These are phyloP conservation scores for Pollicipes pollicipes DNA, from an alignment of 1,140 invertebrate genomes.

Conservation along the genomic window DNA sequence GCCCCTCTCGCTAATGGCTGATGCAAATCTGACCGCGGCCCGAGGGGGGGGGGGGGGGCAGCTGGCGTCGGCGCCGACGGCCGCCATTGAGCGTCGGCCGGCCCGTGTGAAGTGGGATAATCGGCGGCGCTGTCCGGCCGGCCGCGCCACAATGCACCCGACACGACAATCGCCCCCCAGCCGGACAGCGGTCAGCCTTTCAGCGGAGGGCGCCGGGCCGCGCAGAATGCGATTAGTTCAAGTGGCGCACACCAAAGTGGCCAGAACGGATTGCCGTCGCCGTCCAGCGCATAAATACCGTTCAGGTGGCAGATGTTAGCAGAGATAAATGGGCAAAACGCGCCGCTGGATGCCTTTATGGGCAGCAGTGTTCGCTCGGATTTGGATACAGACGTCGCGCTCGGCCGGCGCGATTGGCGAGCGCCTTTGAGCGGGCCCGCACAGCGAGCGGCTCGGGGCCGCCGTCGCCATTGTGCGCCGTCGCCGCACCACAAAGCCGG, in stretches of 20 bases:
- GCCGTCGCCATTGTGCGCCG: background rate
- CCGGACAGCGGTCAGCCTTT: background rate
- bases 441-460: too few relatives aligned
- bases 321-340: background rate
- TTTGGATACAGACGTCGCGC: background rate
- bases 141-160: background rate
- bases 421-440: background rate
- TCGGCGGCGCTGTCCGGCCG: background rate
- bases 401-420: background rate
- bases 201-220: background rate
- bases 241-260: background rate
- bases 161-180: too few relatives aligned
- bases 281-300: background rate
- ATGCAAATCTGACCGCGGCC: background rate
- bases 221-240: background rate
- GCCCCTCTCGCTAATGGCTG: background rate
- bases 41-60: too few relatives aligned
- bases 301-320: background rate
- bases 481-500: background rate
- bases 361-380: background rate
- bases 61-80: too few relatives aligned
- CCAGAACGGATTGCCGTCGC: background rate
- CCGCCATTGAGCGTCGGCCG: background rate
- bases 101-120: background rate
- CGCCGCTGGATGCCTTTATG: background rate